Evolutionary conservation across 2,113 vertebrate genomes (phyloP).

Genomic region (Scartelaos histophorus): DNA sequence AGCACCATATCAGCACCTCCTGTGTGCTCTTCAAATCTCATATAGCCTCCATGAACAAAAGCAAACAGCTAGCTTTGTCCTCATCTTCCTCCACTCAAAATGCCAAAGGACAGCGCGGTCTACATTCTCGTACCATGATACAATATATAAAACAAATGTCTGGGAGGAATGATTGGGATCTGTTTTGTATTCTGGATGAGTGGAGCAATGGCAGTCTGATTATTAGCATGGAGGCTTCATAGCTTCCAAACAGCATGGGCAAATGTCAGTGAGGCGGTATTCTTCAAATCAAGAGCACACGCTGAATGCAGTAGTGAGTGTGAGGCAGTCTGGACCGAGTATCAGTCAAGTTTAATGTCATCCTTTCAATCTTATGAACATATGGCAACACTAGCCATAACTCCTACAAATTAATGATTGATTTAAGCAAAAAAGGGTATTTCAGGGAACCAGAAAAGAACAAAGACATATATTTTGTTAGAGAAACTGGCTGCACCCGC

Average conservation of each 20-base stretch:
- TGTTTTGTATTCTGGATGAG: neutral
- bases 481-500: no score
- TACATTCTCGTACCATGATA: neutral
- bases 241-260: neutral
- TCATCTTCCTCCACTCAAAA: neutral
- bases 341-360: neutral
- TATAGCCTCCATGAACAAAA: constrained; percentile 7
- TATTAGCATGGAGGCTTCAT: neutral
- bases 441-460: no score
- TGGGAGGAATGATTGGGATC: neutral
- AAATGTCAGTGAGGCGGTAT: neutral
- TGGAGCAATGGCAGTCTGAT: neutral
- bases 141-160: neutral
- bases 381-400: neutral
- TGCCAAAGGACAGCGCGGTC: neutral
- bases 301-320: neutral
- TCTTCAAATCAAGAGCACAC: neutral
- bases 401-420: neutral
- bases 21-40: constrained; percentile 10
- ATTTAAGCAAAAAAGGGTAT: no score
- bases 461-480: no score
- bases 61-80: neutral
- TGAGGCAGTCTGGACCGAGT: neutral
- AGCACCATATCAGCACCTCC: constrained; percentile 24
- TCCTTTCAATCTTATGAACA: neutral